These are phyloP conservation scores for Hirtodrosophila cameraria DNA, from an alignment of 2,888 invertebrate genomes.

Conservation along the genomic window DNA sequence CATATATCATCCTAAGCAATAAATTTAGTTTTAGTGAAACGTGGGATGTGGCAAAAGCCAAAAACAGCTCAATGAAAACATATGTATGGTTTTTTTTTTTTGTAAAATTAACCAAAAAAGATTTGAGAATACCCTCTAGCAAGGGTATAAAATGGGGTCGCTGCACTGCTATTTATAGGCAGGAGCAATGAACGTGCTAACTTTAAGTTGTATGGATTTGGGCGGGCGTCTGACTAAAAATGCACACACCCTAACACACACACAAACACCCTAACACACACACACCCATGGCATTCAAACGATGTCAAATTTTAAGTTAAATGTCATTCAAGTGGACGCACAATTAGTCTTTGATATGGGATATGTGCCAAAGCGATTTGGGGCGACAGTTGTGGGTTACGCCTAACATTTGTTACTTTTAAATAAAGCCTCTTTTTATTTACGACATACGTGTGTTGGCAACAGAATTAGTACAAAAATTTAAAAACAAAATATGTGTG, in stretches of 20 bases:
- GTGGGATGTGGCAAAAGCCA: too few species aligned
- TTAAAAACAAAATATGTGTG: neutral
- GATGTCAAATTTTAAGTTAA: slow-evolving; percentile 73
- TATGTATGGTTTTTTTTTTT: too few species aligned
- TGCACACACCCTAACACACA: neutral
- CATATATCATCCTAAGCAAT: too few species aligned
- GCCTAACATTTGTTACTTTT: neutral
- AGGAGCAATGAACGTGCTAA: slow-evolving; percentile 57
- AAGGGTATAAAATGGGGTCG: slow-evolving; percentile 54
- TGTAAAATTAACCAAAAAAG: too few species aligned
- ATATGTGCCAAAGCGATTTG: slow-evolving; percentile 44
- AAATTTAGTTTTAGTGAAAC: too few species aligned
- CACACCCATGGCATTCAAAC: slow-evolving; percentile 45
- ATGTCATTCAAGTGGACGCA: slow-evolving; percentile 67
- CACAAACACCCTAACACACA: slow-evolving; percentile 7
- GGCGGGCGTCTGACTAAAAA: slow-evolving; percentile 10
- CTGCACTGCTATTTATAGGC: slow-evolving; percentile 56
- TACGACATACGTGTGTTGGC: slow-evolving; percentile 32
- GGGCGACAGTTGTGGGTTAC: slow-evolving; percentile 15
- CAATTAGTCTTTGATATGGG: slow-evolving; percentile 66
- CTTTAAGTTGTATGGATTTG: slow-evolving; percentile 30
- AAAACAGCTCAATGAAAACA: too few species aligned
- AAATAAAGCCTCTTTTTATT: slow-evolving; percentile 13
- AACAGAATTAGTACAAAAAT: slow-evolving; percentile 6
- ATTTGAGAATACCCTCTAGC: neutral